Evolutionary conservation across 2,888 invertebrate species (phyloP).

Genomic region (Encarsia formosa): DNA sequence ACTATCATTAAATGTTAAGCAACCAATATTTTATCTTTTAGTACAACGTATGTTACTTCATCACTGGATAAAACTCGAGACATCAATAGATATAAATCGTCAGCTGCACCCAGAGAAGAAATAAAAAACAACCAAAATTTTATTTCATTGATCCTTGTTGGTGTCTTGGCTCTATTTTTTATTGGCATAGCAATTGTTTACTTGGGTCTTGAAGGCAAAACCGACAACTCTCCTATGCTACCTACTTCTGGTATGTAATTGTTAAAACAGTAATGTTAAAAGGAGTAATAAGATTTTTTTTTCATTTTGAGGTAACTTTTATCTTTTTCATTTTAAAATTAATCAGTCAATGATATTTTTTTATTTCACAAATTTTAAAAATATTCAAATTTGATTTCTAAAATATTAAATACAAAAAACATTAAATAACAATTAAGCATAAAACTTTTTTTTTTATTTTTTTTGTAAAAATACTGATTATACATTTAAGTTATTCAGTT

Average conservation of each 20-base stretch:
- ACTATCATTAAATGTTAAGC: not conserved
- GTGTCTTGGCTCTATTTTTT: conserved; percentile 49
- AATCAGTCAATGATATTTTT: too few relatives aligned
- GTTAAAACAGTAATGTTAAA: too few relatives aligned
- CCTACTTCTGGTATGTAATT: conserved; percentile 47
- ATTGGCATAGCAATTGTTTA: conserved; percentile 49
- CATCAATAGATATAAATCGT: conserved; percentile 22
- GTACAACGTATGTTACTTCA: conserved; percentile 37
- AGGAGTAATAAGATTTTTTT: too few relatives aligned
- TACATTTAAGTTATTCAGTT: too few relatives aligned
- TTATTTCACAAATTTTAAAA: too few relatives aligned
- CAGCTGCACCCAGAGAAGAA: conserved; percentile 32
- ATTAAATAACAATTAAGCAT: too few relatives aligned
- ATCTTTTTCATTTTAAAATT: too few relatives aligned
- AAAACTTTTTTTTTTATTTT: too few relatives aligned
- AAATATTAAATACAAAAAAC: too few relatives aligned
- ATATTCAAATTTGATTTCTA: too few relatives aligned
- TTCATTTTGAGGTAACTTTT: too few relatives aligned
- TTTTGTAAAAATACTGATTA: too few relatives aligned
- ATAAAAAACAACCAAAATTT: conserved; percentile 47
- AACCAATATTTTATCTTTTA: conserved; percentile 15
- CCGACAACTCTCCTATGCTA: conserved; percentile 43
- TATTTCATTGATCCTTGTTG: conserved; percentile 49
- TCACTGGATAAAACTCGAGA: conserved; percentile 37
- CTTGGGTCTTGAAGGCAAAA: conserved; percentile 49